These are phyloP conservation scores for Crossocerus cetratus DNA, from an alignment of 2,888 invertebrate genomes.

Conservation along the genomic window DNA sequence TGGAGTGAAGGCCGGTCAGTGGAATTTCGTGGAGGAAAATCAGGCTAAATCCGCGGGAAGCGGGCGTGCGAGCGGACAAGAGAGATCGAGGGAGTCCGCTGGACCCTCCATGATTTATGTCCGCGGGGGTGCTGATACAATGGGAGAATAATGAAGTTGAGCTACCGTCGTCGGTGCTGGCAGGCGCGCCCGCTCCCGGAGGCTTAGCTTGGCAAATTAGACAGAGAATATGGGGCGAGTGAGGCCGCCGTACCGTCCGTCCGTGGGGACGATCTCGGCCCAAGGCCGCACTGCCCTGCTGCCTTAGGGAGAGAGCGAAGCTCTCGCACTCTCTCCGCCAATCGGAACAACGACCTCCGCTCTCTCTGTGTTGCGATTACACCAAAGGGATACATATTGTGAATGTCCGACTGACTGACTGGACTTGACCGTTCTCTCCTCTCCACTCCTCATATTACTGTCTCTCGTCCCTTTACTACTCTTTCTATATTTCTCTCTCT, in stretches of 20 bases:
- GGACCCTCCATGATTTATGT: conserved; percentile 70
- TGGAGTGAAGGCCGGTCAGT: conserved; percentile 46
- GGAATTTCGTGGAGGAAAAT: conserved; percentile 59
- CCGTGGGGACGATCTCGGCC: conserved; percentile 19
- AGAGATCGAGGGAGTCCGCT: conserved; percentile 22
- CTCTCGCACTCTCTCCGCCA: too few relatives aligned
- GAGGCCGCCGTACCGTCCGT: conserved; percentile 38
- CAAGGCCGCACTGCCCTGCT: too few relatives aligned
- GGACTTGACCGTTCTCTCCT: conserved; percentile 38
- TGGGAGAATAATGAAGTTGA: conserved; percentile 75
- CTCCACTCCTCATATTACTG: neutral
- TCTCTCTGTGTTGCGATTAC: conserved; percentile 55
- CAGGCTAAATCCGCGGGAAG: conserved; percentile 61
- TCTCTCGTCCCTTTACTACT: conserved; percentile 39
- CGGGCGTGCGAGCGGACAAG: conserved; percentile 28
- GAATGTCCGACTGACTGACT: conserved; percentile 62
- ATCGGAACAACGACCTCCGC: conserved; percentile 59
- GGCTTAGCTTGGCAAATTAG: conserved; percentile 72
- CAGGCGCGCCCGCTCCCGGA: conserved; percentile 55
- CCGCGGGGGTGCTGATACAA: conserved; percentile 71
- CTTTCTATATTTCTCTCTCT: conserved; percentile 29
- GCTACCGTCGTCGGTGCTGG: conserved; percentile 57
- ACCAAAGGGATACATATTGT: conserved; percentile 63
- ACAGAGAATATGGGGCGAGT: conserved; percentile 66
- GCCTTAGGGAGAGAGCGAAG: too few relatives aligned